A percentile compares a stretch with the other conserved stretches of the same genome.
Conservation (phyloP, 2,888 invertebrate species). For the Unio pictorum region DNA sequence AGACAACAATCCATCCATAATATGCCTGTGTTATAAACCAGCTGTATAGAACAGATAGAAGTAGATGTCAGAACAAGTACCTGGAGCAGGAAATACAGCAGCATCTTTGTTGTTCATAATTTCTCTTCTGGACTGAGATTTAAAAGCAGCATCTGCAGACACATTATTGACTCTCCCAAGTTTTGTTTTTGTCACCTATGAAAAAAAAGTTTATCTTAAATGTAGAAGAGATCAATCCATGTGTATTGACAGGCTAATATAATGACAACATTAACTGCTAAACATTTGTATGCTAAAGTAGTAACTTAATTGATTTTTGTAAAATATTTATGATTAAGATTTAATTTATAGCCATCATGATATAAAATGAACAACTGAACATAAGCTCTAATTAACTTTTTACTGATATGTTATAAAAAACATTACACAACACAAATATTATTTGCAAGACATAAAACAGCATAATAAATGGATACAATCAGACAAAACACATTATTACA, state of each 20-base stretch:
- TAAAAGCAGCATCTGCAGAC: conserved; percentile 66
- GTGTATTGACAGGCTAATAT: not conserved
- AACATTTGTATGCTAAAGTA: no score
- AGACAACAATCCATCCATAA: not conserved
- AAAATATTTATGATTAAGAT: no score
- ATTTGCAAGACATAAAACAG: no score
- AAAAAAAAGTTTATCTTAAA: conserved; percentile 5
- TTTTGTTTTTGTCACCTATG: conserved; percentile 44
- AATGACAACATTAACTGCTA: no score
- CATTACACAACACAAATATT: no score
- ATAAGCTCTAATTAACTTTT: no score
- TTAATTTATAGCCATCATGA: no score
- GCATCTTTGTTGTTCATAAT: conserved; percentile 48
- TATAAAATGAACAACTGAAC: no score
- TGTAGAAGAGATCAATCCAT: not conserved
- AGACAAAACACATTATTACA: no score
- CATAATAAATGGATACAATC: no score
- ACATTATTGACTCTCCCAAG: conserved; percentile 64
- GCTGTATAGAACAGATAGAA: not conserved
- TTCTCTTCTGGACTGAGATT: conserved; percentile 66
- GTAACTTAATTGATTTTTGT: no score
- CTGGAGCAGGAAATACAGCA: conserved; percentile 60
- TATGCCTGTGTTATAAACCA: not conserved
- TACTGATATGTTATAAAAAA: no score
- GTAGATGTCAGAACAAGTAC: conserved; percentile 34